phyloP scores from a whole-genome alignment of 2,113 vertebrate species.

The Plestiodon gilberti region DNA sequence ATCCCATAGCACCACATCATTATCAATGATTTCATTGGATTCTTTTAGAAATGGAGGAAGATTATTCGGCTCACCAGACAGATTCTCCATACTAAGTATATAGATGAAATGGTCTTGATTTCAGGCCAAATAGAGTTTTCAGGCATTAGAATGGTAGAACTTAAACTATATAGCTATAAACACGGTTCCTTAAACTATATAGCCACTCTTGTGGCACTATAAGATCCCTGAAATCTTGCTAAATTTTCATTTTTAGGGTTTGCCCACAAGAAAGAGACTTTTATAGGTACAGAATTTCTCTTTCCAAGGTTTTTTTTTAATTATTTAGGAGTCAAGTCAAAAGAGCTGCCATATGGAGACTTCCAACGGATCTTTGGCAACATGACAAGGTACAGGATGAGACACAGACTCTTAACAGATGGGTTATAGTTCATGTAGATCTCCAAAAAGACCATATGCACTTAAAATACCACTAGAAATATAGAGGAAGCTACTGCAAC shows the following conservation, averaged over 20 bases:
- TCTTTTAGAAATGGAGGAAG: not conserved
- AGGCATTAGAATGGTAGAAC: not conserved
- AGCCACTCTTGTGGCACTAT: not conserved
- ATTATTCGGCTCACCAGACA: not conserved
- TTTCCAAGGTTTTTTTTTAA: not conserved
- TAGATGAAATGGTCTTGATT: not conserved
- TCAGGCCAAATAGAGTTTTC: not conserved
- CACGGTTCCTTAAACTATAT: not conserved
- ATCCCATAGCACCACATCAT: no score
- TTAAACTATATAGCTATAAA: not conserved
- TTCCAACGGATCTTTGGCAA: conserved; percentile 7
- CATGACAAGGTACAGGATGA: conserved; percentile 12
- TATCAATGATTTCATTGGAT: not conserved
- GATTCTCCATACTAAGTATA: not conserved
- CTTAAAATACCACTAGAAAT: not conserved
- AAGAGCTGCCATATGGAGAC: not conserved
- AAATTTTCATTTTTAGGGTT: not conserved
- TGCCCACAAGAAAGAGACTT: not conserved
- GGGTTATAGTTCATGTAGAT: not conserved
- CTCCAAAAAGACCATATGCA: not conserved
- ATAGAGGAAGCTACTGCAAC: not conserved
- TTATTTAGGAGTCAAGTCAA: not conserved
- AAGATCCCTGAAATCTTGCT: not conserved
- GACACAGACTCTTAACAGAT: conserved; percentile 20
- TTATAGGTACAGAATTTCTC: not conserved